Percentiles rank a stretch among this genome's conserved stretches.
Conservation (phyloP, 2,888 invertebrate genomes). For the Rhagophthalmus giganteus region DNA sequence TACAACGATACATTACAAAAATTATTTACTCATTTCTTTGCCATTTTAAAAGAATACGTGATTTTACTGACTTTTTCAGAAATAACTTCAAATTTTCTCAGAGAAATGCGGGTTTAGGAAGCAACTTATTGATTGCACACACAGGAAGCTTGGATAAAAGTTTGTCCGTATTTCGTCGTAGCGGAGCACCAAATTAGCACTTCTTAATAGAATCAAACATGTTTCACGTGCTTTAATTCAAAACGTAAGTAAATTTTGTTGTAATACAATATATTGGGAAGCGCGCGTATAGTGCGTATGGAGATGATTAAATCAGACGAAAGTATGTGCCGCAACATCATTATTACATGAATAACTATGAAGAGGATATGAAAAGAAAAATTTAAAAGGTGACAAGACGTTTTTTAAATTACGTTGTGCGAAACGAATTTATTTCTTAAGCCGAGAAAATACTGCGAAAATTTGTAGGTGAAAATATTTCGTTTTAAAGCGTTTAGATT, state of each 20-base stretch:
- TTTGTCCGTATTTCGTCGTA: conserved; percentile 13
- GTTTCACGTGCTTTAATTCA: not conserved
- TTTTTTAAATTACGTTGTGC: conserved; percentile 11
- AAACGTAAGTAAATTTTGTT: too few relatives aligned
- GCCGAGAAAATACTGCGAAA: conserved; percentile 2
- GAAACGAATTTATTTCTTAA: conserved; percentile 9
- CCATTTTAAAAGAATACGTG: too few relatives aligned
- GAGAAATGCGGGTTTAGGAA: conserved; percentile 17
- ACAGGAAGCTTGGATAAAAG: conserved; percentile 14
- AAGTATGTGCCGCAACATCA: conserved; percentile 8
- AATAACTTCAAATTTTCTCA: conserved; percentile 10
- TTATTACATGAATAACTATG: conserved; percentile 7
- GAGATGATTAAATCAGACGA: not conserved
- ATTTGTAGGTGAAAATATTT: conserved; percentile 3
- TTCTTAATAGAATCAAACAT: not conserved
- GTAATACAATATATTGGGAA: too few relatives aligned
- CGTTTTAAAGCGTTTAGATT: too few relatives aligned
- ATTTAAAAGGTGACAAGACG: conserved; percentile 12
- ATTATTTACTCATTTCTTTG: too few relatives aligned
- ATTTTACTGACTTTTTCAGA: too few relatives aligned
- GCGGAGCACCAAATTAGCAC: conserved; percentile 1
- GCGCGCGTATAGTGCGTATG: too few relatives aligned
- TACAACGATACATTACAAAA: too few relatives aligned
- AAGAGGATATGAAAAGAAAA: conserved; percentile 11
- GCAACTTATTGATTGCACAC: conserved; percentile 20